A percentile compares a stretch with the other conserved stretches of the same genome.
Evolutionary conservation across 2,113 vertebrate species (phyloP).

Genomic region (Xenopus tropicalis): DNA sequence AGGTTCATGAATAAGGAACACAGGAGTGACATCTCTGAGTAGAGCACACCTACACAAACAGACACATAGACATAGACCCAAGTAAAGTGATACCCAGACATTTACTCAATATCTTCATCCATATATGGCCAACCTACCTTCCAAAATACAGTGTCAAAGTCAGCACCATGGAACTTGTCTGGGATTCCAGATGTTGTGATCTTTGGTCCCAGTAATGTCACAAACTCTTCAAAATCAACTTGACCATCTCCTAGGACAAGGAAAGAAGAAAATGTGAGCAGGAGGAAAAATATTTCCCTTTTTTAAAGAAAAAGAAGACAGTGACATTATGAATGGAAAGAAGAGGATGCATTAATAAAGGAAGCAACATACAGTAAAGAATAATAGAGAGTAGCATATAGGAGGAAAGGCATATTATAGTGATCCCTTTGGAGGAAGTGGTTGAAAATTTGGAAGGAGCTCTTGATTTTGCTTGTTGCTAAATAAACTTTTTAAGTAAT

Average conservation of each 20-base stretch:
- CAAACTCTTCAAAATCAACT: slow-evolving; percentile 97
- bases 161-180: slow-evolving; percentile 89
- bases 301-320: no score
- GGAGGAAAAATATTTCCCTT: no score
- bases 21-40: slow-evolving; percentile 1
- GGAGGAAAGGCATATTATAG: no score
- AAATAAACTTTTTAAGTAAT: no score
- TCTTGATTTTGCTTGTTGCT: no score
- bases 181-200: slow-evolving; percentile 89
- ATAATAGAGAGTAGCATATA: no score
- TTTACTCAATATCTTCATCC: not conserved
- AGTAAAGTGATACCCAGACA: not conserved
- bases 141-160: slow-evolving; percentile 97
- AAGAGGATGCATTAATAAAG: no score
- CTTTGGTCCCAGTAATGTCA: slow-evolving; percentile 92
- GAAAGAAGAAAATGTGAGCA: no score
- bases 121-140: slow-evolving; percentile 71
- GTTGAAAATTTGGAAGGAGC: no score
- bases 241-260: slow-evolving; percentile 81
- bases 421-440: no score
- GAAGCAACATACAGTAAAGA: no score
- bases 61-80: not conserved
- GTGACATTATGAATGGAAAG: no score
- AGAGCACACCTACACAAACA: not conserved
- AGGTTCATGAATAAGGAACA: not conserved